A percentile compares a stretch with the other conserved stretches of the same genome.
These are phyloP conservation scores for Idaea biselata DNA, from an alignment of 2,888 invertebrate species.

Conservation along the genomic window DNA sequence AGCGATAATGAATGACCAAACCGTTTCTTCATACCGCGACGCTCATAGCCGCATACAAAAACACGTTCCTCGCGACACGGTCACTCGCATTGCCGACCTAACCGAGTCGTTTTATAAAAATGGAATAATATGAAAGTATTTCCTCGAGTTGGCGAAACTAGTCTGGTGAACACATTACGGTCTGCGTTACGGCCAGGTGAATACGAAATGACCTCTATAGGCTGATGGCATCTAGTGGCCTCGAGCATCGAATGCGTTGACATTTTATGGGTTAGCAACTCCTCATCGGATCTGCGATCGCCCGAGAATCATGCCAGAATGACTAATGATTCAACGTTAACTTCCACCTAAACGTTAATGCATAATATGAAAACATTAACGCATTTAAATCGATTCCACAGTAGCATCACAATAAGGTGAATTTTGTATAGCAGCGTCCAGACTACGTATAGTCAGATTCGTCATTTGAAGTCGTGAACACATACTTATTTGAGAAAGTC, in stretches of 20 bases:
- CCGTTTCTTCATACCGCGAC: slow-evolving; percentile 44
- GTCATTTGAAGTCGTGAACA: slow-evolving; percentile 50
- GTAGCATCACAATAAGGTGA: slow-evolving; percentile 72
- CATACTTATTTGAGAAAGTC: slow-evolving; percentile 46
- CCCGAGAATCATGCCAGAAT: slow-evolving; percentile 72
- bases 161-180: slow-evolving; percentile 78
- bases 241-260: slow-evolving; percentile 75
- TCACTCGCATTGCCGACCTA: slow-evolving; percentile 59
- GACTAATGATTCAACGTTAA: slow-evolving; percentile 72
- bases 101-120: slow-evolving; percentile 49
- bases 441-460: slow-evolving; percentile 46
- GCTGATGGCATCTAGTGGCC: slow-evolving; percentile 77
- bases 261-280: slow-evolving; percentile 77
- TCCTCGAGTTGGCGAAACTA: slow-evolving; percentile 79
- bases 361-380: slow-evolving; percentile 62
- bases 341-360: slow-evolving; percentile 58
- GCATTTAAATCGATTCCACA: slow-evolving; percentile 67
- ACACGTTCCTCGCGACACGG: slow-evolving; percentile 52
- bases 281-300: slow-evolving; percentile 58
- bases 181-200: slow-evolving; percentile 77
- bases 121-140: slow-evolving; percentile 78
- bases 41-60: slow-evolving; percentile 40
- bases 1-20: slow-evolving; percentile 74
- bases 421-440: slow-evolving; percentile 72
- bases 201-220: slow-evolving; percentile 80